These are phyloP conservation scores for Clarias platycephalus DNA, from an alignment of 2,797 vertebrate genomes.

Conservation along the genomic window DNA sequence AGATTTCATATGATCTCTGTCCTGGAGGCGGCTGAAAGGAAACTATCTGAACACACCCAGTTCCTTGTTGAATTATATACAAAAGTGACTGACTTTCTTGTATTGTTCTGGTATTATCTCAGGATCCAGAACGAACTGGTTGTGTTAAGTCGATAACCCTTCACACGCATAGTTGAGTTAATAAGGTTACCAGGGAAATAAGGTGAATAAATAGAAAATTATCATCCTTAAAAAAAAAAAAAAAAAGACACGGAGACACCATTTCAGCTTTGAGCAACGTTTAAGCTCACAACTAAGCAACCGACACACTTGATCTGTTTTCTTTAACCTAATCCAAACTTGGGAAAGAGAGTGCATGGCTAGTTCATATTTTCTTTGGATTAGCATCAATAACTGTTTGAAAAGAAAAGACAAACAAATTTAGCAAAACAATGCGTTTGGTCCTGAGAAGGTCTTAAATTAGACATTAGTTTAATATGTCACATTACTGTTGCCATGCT, in stretches of 20 bases:
- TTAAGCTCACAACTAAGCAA: background rate
- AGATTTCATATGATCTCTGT: conserved; percentile 35
- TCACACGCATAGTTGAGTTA: background rate
- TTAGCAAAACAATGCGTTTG: background rate
- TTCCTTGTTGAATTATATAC: conserved; percentile 27
- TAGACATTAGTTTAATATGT: conserved; percentile 7
- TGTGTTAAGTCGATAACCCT: conserved; percentile 14
- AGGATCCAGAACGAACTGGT: conserved; percentile 27
- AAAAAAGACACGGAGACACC: background rate
- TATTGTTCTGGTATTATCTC: conserved; percentile 19
- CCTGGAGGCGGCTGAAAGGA: conserved; percentile 30
- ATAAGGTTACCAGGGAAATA: background rate
- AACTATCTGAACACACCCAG: conserved; percentile 22
- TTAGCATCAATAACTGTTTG: background rate
- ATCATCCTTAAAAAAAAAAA: background rate
- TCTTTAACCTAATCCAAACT: background rate
- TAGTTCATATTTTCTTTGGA: conserved; percentile 18
- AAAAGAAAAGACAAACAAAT: background rate
- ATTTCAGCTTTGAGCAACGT: background rate
- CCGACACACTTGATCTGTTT: conserved; percentile 4
- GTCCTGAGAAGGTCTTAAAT: conserved; percentile 14
- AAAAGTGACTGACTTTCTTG: conserved; percentile 24
- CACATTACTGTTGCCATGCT: background rate
- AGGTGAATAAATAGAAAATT: background rate
- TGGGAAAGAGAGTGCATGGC: background rate